These are phyloP conservation scores for Eilema depressum DNA, from an alignment of 2,888 invertebrate genomes.

Conservation along the genomic window DNA sequence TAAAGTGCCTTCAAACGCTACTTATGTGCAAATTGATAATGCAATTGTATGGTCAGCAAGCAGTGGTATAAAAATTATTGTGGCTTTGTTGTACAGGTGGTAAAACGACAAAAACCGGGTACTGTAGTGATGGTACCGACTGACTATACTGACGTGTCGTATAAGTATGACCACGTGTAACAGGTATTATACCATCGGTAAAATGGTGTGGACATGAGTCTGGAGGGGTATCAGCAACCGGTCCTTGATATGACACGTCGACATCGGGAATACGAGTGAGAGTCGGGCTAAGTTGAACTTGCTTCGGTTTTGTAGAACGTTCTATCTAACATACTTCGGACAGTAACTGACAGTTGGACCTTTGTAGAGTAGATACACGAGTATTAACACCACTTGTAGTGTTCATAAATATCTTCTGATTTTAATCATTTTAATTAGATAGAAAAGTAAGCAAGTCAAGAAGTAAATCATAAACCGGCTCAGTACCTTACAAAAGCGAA, in stretches of 20 bases:
- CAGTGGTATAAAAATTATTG: not conserved
- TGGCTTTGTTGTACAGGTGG: not conserved
- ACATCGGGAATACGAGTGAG: not conserved
- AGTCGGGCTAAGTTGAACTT: not conserved
- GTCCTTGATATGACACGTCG: too few relatives aligned
- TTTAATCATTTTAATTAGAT: slow-evolving; percentile 10
- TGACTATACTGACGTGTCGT: not conserved
- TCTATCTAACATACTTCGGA: too few relatives aligned
- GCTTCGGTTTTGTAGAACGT: too few relatives aligned
- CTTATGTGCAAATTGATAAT: slow-evolving; percentile 12
- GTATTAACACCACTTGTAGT: too few relatives aligned
- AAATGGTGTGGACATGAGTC: too few relatives aligned
- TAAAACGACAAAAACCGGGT: not conserved
- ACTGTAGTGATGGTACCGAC: not conserved
- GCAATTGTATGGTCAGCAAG: slow-evolving; percentile 36
- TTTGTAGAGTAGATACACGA: too few relatives aligned
- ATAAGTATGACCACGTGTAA: too few relatives aligned
- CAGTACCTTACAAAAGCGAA: not conserved
- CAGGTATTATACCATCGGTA: too few relatives aligned
- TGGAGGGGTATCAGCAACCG: too few relatives aligned
- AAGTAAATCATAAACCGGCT: too few relatives aligned
- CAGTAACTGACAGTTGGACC: too few relatives aligned
- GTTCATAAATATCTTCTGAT: too few relatives aligned
- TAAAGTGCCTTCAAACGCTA: slow-evolving; percentile 27
- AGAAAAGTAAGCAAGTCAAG: slow-evolving; percentile 15